Base-by-base conservation (phyloP, 2,113 vertebrate species). In the Rhabdomys dilectus region DNA sequence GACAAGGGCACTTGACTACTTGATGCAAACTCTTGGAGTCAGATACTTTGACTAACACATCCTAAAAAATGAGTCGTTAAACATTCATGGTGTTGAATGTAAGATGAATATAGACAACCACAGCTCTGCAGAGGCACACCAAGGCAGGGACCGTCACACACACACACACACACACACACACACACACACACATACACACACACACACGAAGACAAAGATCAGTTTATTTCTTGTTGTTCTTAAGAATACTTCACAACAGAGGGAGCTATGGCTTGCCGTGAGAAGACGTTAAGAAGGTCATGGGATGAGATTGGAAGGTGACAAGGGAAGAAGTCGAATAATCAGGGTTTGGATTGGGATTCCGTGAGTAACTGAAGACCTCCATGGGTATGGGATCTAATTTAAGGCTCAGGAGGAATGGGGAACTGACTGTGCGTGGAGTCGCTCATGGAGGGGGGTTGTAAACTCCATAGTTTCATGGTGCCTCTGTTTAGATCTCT, bases 401-500 rank as follows among this genome's bases (percentile, higher is more conserved):
- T 68, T 72, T 62, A 64, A n/a, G 16, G 11, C 34, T 10, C 12
- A 64, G 48, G 34, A 88, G 60, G 10, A 75, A 66, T 19, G 22
- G 36, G 60, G 26, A 6, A 26, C 26, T 73, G 48, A 56, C 53
- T 36, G 34, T n/a, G 24, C n/a, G 78, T n/a, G 9, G 29, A 36
- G 9, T 60, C n/a, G 9, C 78, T 70, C 75, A 56, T 10, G 15
- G 70, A 51, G 62, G 34, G 51, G 11, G 77, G 17, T 13, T 1
- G 8, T 73, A 85, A 16, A 45, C 56, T 88, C 60, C 42, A 26
- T 56, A 58, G 29, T 36, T 88, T 12, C 7, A 9, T 0, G 4
- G 17, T 82, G 15, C 76, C 42, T 88, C 75, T 64, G 39, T 64
- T 92, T 93, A 91, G 34, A 36, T 75, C 58, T 73, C 19, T 78